Evolutionary conservation across 30 jellyfish, hydroid and myxozoan genomes (phyloP).

Genomic region (Hydractinia echinata): DNA sequence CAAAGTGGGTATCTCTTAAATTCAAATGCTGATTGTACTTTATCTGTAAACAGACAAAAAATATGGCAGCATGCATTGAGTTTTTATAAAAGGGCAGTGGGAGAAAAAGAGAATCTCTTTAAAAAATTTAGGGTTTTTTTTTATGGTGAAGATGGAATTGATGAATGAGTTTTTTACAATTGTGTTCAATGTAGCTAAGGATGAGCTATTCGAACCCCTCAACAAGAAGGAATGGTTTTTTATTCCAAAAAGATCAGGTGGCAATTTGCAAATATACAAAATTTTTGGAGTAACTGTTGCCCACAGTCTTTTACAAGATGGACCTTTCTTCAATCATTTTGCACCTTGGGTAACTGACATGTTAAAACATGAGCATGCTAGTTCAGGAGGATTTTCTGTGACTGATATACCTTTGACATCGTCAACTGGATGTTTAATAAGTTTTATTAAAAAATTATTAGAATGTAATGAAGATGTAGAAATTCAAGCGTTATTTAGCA

Average conservation of each 20-base stretch:
- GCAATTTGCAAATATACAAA: constrained; percentile 44
- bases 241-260: constrained; percentile 58
- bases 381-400: constrained; percentile 10
- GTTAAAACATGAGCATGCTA: constrained; percentile 22
- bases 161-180: constrained; percentile 14
- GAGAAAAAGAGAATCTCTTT: neutral
- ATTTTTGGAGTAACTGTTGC: constrained; percentile 43
- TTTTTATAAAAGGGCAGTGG: neutral
- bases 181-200: neutral
- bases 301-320: constrained; percentile 52
- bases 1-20: neutral
- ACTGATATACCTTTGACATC: constrained; percentile 33
- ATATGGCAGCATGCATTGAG: constrained; percentile 2
- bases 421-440: constrained; percentile 21
- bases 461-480: constrained; percentile 25
- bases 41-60: neutral
- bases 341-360: constrained; percentile 20
- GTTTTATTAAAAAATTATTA: constrained; percentile 22
- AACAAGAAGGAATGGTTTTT: constrained; percentile 5
- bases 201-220: constrained; percentile 4
- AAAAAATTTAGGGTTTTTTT: neutral
- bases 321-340: constrained; percentile 31
- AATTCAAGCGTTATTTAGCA: constrained; percentile 27
- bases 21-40: neutral
- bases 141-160: constrained; percentile 15